Evolutionary conservation across 2,113 vertebrate species (phyloP), one percentile per base, ranked within the genome.

Genomic region (Amphiprion percula): DNA sequence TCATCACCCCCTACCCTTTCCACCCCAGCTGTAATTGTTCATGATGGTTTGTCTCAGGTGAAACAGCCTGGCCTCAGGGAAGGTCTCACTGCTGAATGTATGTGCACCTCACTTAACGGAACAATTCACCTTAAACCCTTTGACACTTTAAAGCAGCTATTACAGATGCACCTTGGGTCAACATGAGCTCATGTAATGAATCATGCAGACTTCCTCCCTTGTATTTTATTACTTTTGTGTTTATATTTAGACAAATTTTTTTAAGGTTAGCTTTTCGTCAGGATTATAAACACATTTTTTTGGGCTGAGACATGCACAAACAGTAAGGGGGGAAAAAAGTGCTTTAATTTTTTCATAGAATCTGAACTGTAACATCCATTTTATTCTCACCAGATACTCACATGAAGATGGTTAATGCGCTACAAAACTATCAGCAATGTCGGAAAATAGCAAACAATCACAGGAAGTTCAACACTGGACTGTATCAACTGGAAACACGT

Each of bases 31-130:
- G 39, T 59, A 33, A 64, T 55, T 59, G 52, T 26, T 37, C 15
- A 0, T 78, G 76, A 28, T 41, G 52, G 10, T 50, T 37, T 28
- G 30, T 68, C 39, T 65, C 28, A 46, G 55, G 26, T 41, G 24
- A 49, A 68, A 56, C 15, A 21, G 15, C 37, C 4, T 33, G 63
- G 24, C 64, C 49, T 33, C 55, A 47, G 69, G 68, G 46, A n/a
- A 53, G 33, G 9, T 59, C 54, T 61, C 60, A 2, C 6, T 30
- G 49, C 33, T 50, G 2, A 3, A 55, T 3, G 5, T 24, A 15
- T 3, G 15, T 21, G 10, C 28, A 4, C 16, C 55, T 56, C 72
- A 65, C 19, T 65, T 47, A 55, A 14, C 46, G 50, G 59, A 70
- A 44, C 21, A 52, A 50, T 47, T 71, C 55, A 59, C 16, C 10